Conservation (phyloP, 2,113 vertebrate species). For the Toxotes chatareus region DNA sequence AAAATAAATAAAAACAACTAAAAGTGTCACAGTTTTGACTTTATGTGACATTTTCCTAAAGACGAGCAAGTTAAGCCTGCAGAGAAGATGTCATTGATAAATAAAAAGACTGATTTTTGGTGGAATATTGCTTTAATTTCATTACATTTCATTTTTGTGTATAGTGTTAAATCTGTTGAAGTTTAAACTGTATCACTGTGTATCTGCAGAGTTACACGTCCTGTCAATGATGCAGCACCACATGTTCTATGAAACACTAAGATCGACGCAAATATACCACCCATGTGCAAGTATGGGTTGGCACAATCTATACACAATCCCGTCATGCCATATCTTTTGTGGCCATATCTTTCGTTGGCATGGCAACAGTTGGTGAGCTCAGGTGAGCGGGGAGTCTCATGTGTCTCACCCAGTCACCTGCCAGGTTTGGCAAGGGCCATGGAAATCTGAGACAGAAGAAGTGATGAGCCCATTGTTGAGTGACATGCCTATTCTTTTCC, state of each 20-base stretch:
- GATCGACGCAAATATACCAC: neutral
- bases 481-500: slow-evolving; percentile 32
- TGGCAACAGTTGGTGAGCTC: slow-evolving; percentile 73
- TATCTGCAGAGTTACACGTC: no score
- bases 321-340: neutral
- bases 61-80: neutral
- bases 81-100: neutral
- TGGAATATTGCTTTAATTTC: neutral
- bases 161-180: no score
- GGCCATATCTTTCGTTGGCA: slow-evolving; percentile 55
- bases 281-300: slow-evolving; percentile 3
- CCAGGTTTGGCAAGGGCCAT: slow-evolving; percentile 36
- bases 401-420: slow-evolving; percentile 64
- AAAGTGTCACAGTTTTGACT: neutral
- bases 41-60: neutral
- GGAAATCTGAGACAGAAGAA: slow-evolving; percentile 59
- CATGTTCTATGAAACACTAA: neutral
- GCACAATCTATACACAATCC: neutral
- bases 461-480: slow-evolving; percentile 53
- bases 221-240: neutral
- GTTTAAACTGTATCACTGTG: neutral
- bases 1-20: neutral
- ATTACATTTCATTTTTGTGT: neutral
- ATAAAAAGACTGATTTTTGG: neutral
- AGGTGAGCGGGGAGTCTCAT: slow-evolving; percentile 63